Percentiles rank a stretch among this genome's conserved stretches.
These are phyloP conservation scores for Drosophila infuscata DNA, from an alignment of 2,888 invertebrate genomes.

Conservation along the genomic window DNA sequence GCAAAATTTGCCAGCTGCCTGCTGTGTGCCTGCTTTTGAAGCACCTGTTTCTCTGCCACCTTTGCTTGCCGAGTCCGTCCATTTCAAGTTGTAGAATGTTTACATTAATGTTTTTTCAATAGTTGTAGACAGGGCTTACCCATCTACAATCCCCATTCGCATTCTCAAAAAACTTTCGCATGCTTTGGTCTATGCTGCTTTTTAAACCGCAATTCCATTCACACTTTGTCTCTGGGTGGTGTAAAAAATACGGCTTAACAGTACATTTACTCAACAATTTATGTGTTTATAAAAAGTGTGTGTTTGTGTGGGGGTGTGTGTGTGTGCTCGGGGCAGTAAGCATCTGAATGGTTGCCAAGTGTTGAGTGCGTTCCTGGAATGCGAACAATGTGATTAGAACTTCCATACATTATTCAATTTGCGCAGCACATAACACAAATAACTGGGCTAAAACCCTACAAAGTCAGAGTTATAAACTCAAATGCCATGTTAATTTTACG, in stretches of 20 bases:
- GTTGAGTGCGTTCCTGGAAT: conserved; percentile 31
- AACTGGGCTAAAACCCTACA: conserved; percentile 19
- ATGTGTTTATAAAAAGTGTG: conserved; percentile 69
- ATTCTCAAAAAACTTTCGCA: neutral
- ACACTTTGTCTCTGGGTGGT: conserved; percentile 60
- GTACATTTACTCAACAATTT: conserved; percentile 77
- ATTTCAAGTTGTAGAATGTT: conserved; percentile 58
- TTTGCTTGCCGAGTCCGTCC: conserved; percentile 6
- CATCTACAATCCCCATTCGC: neutral
- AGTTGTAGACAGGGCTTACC: conserved; percentile 13
- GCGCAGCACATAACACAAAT: conserved; percentile 28
- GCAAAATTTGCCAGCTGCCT: conserved; percentile 55
- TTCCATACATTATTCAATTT: conserved; percentile 70
- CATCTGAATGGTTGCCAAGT: conserved; percentile 21
- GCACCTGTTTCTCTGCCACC: neutral
- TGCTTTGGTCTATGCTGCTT: neutral
- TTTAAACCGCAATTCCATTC: conserved; percentile 51
- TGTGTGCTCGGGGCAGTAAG: conserved; percentile 10
- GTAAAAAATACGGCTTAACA: conserved; percentile 75
- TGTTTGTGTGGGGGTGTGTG: conserved; percentile 1
- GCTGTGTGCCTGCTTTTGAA: neutral
- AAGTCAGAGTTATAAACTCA: conserved; percentile 2
- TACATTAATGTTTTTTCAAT: conserved; percentile 49
- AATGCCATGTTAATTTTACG: conserved; percentile 5
- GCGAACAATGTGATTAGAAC: conserved; percentile 48